Base-by-base conservation (phyloP, 2,113 vertebrate species). In the Bambusicola thoracicus region DNA sequence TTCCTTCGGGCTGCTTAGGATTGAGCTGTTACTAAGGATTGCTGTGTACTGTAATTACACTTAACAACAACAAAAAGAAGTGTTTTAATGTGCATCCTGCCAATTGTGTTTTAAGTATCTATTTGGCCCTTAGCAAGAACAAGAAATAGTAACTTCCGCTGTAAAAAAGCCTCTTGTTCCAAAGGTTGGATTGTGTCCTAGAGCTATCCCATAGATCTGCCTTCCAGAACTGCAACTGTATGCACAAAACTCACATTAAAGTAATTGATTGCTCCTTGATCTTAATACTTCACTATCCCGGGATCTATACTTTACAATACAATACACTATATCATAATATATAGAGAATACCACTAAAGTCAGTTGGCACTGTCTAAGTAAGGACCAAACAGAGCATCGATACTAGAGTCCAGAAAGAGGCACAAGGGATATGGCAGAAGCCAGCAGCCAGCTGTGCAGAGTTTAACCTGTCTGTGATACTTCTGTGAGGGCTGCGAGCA, bases 141-240 rank as follows among this genome's bases (percentile, higher is more conserved):
- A 72, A 74, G 30, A 85, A 86, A 92, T 53, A 67, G 72, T 82
- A 94, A 81, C 56, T 90, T 61, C 76, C 72, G 43, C 3, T 2
- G 80, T 0, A 63, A 38, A 93, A 73, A 21, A 65, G 56, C n/a
- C 65, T 72, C 80, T 30, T 59, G 73, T 74, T 93, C 73, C 92
- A 88, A 80, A 67, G 58, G 73, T 4, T 92, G 90, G 80, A 81
- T 9, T 40, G 69, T 88, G 46, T 88, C 93, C 95, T 96, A 79
- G 65, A 95, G 83, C 80, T 68, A 19, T 72, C 65, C 40, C 90
- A 93, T 46, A 75, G 93, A 95, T 88, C 93, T 93, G 76, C 73
- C 92, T 87, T 94, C 65, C 94, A 92, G 82, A 91, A 56, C 1
- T 19, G 20, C 2, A 1, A 68, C 85, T 93, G 82, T 68, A 82